Percentiles rank a stretch among this genome's conserved stretches.
Conservation (phyloP, 2,797 vertebrate species). For the Phrynocephalus guinanensis region DNA sequence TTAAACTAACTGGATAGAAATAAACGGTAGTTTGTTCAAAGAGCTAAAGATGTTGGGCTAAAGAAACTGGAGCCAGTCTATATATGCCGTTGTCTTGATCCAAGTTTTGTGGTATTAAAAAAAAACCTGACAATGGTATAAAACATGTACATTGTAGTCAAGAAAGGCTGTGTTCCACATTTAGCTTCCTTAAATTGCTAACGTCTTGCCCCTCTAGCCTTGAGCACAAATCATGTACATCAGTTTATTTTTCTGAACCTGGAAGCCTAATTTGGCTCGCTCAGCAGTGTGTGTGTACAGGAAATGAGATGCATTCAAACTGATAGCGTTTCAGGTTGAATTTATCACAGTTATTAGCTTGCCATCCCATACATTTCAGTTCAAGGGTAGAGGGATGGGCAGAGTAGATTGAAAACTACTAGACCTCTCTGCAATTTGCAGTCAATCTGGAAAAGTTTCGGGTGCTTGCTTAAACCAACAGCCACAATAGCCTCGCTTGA, state of each 20-base stretch:
- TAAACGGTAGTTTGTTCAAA: not conserved
- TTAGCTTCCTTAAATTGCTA: not conserved
- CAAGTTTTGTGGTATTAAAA: not conserved
- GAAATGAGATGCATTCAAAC: not conserved
- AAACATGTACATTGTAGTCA: not conserved
- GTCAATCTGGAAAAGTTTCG: not conserved
- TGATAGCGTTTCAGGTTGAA: not conserved
- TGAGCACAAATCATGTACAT: not conserved
- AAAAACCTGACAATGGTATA: not conserved
- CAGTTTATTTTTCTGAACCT: not conserved
- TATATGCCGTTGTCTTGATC: not conserved
- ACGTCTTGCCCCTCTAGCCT: not conserved
- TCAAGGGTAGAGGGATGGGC: not conserved
- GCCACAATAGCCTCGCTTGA: not conserved
- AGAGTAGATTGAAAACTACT: not conserved
- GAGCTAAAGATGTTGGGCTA: not conserved
- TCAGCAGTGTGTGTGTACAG: not conserved
- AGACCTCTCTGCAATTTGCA: too few relatives aligned
- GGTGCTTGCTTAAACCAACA: not conserved
- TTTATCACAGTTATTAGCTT: too few relatives aligned
- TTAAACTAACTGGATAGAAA: conserved; percentile 1
- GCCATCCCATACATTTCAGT: not conserved
- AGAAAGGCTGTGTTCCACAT: not conserved
- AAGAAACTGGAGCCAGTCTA: too few relatives aligned
- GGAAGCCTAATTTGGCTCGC: not conserved